Evolutionary conservation across 2,888 invertebrate genomes (phyloP).

Genomic region (Alcis repandata): DNA sequence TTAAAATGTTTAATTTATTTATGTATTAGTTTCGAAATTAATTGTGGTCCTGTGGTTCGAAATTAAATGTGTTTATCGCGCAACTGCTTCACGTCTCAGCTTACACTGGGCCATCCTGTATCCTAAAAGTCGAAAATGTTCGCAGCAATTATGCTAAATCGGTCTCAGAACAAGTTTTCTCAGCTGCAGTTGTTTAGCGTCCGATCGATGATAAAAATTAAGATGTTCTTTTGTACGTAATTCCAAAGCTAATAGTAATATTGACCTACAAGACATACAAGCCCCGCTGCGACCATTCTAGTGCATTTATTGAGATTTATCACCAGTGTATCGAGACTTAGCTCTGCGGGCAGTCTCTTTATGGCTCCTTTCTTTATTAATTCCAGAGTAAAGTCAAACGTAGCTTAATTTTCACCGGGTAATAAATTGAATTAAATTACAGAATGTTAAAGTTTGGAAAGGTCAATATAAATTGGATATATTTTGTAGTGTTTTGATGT

Average conservation of each 20-base stretch:
- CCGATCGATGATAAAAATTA: slow-evolving; percentile 54
- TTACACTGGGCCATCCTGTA: background rate
- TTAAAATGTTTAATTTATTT: no score
- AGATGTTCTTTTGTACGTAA: slow-evolving; percentile 57
- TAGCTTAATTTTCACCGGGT: slow-evolving; percentile 27
- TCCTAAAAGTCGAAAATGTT: slow-evolving; percentile 38
- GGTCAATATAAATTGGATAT: slow-evolving; percentile 12
- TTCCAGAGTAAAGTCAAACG: slow-evolving; percentile 46
- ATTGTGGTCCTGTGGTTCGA: no score
- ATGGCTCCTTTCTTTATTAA: slow-evolving; percentile 54
- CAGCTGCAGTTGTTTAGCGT: slow-evolving; percentile 46
- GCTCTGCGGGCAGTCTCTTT: slow-evolving; percentile 57
- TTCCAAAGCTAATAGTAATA: slow-evolving; percentile 58
- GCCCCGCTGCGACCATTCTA: slow-evolving; percentile 62
- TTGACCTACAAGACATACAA: slow-evolving; percentile 57
- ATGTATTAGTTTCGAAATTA: no score
- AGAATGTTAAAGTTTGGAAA: slow-evolving; percentile 16
- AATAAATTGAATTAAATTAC: slow-evolving; percentile 22
- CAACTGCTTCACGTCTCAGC: no score
- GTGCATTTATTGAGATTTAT: slow-evolving; percentile 65
- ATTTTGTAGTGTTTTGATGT: slow-evolving; percentile 7
- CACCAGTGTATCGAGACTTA: slow-evolving; percentile 58
- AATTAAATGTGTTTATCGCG: no score
- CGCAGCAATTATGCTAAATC: slow-evolving; percentile 49
- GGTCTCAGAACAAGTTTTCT: slow-evolving; percentile 51